Evolutionary conservation across 2,888 invertebrate species (phyloP), one percentile per base, ranked within the genome.

Genomic region (Morpho achilles): DNA sequence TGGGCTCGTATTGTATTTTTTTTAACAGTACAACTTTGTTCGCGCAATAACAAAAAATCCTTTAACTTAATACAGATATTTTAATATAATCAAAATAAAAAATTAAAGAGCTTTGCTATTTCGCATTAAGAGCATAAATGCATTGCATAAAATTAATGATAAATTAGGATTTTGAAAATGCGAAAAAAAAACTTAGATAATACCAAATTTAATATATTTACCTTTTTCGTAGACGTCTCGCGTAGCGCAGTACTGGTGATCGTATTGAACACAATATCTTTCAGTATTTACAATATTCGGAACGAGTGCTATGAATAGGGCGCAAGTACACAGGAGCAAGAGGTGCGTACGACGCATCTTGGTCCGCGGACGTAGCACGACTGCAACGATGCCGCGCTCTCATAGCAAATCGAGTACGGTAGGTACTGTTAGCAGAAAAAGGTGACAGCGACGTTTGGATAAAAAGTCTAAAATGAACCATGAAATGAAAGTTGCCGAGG

Each of bases 401-500:
- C 68, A 72, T 71, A 76, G 73, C 73, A 83, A 75, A 85, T 84
- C 76, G 80, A 77, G 77, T 78, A 72, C 72, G 71, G 69, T 40
- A 39, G 43, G 22, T 32, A 50, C 69, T 68, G 56, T 0, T n/a
- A 2, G 43, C 43, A 51, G 56, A 73, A 73, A 76, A 77, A 73
- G 69, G 80, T 76, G 77, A 80, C 70, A 78, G 79, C 68, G 64
- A 70, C 40, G 67, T 71, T 72, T 76, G 76, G 72, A 69, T 72
- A 73, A 73, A 76, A 69, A 72, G 7, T 67, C 71, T 68, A 77
- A 73, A 45, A 2, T 72, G 61, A 63, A 75, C 74, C 82, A 83
- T 84, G 76, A 84, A 84, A 85, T 84, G 83, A 87, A 85, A 84
- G 85, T 74, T 72, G 67, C 70, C 62, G 63, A 60, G 63, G 66